Conservation (phyloP, 2,888 invertebrate genomes). For the Trissoscelio sp. region DNA sequence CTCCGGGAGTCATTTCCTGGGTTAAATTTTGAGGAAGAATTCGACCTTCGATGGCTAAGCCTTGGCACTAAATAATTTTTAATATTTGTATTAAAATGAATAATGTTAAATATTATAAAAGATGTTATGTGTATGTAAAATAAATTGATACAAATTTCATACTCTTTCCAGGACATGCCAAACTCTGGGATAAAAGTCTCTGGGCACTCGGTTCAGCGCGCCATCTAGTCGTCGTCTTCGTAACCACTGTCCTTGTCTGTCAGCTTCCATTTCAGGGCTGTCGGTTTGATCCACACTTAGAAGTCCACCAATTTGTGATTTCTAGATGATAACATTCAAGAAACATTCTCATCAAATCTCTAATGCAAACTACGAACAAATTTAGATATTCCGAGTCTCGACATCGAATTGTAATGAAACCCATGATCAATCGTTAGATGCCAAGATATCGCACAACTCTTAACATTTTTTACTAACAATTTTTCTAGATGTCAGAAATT, state of each 20-base stretch:
- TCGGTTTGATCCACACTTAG: constrained; percentile 81
- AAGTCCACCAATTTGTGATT: constrained; percentile 85
- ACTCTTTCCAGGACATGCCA: constrained; percentile 96
- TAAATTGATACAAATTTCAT: constrained; percentile 73
- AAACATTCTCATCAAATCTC: no score
- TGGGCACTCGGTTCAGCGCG: constrained; percentile 97
- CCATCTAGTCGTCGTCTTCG: constrained; percentile 97
- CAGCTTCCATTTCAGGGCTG: constrained; percentile 85
- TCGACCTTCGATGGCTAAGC: constrained; percentile 95
- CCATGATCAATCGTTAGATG: no score
- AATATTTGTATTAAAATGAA: neutral
- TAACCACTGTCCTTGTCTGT: constrained; percentile 98
- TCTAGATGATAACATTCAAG: no score
- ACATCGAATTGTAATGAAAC: no score
- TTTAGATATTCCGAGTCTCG: no score
- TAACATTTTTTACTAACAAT: neutral
- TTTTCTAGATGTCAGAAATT: no score
- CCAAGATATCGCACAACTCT: no score
- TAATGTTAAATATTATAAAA: no score
- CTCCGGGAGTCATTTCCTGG: constrained; percentile 99
- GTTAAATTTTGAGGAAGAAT: constrained; percentile 96
- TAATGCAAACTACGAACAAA: no score
- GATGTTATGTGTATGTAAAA: no score
- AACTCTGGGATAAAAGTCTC: constrained; percentile 97
- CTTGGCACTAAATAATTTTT: constrained; percentile 89